A percentile compares a stretch with the other conserved stretches of the same genome.
Conservation (phyloP, 2,113 vertebrate species). For the Phodopus roborovskii region DNA sequence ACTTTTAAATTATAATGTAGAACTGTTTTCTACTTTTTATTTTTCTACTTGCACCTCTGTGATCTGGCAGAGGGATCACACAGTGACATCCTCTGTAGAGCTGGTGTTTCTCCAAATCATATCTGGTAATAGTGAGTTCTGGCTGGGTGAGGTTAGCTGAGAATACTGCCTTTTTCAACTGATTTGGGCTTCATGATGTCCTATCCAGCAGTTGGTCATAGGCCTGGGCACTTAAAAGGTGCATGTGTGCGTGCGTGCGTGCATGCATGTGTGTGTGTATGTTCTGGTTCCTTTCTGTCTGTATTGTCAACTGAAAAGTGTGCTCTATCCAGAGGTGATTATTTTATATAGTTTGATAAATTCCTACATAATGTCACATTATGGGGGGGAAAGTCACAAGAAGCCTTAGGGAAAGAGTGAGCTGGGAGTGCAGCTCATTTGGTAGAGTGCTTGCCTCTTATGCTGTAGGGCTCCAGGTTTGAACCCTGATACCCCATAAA, state of each 20-base stretch:
- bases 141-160: not conserved
- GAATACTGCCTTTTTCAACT: not conserved
- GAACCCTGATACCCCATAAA: not conserved
- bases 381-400: not conserved
- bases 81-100: not conserved
- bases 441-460: not conserved
- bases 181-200: not conserved
- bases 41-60: not conserved
- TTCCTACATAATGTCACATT: not conserved
- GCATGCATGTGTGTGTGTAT: not conserved
- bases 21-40: not conserved
- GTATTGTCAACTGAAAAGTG: not conserved
- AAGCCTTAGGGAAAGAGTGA: not conserved
- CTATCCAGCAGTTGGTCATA: no score
- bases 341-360: not conserved
- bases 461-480: not conserved
- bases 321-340: not conserved
- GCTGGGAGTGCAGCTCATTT: not conserved
- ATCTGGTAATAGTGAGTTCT: fast-evolving
- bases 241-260: not conserved
- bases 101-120: not conserved
- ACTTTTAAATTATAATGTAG: not conserved
- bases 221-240: not conserved
- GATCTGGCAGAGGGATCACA: not conserved
- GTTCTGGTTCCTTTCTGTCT: not conserved